phyloP scores from a whole-genome alignment of 2,888 invertebrate genomes.

The Eulithis prunata region DNA sequence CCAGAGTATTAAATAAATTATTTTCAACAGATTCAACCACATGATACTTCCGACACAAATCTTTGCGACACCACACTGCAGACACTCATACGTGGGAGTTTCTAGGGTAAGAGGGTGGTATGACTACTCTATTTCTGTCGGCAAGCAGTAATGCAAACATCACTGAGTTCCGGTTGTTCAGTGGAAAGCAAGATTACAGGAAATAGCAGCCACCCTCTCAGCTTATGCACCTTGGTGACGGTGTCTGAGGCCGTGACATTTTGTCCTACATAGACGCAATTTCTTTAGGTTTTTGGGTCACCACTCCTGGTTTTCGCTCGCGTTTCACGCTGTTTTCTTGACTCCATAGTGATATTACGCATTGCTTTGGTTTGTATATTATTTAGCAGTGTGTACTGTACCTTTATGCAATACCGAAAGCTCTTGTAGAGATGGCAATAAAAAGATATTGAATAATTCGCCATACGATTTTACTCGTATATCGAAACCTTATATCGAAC shows the following conservation, averaged over 20 bases:
- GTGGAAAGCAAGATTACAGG: slow-evolving; percentile 12
- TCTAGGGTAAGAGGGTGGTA: background rate
- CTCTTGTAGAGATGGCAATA: slow-evolving; percentile 6
- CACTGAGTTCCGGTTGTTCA: slow-evolving; percentile 13
- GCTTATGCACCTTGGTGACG: slow-evolving; percentile 16
- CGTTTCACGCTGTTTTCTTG: background rate
- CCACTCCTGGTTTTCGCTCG: background rate
- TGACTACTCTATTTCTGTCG: slow-evolving; percentile 12
- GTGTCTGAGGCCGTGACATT: slow-evolving; percentile 9
- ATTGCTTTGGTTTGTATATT: no score
- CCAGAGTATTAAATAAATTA: background rate
- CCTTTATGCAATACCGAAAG: background rate
- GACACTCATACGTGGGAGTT: background rate
- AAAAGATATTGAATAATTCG: slow-evolving; percentile 14
- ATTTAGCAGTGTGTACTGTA: background rate
- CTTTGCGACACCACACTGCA: slow-evolving; percentile 1
- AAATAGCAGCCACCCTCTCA: slow-evolving; percentile 20
- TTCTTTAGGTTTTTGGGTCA: slow-evolving; percentile 20
- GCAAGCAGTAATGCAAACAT: slow-evolving; percentile 18
- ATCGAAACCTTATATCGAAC: slow-evolving; percentile 42
- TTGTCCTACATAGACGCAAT: slow-evolving; percentile 14
- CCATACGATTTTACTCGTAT: background rate
- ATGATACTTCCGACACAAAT: slow-evolving; percentile 4
- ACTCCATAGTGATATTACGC: background rate
- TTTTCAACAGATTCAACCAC: slow-evolving; percentile 2